Base-by-base conservation (phyloP, 1,140 invertebrate genomes). In the Drosophila watanabei region DNA sequence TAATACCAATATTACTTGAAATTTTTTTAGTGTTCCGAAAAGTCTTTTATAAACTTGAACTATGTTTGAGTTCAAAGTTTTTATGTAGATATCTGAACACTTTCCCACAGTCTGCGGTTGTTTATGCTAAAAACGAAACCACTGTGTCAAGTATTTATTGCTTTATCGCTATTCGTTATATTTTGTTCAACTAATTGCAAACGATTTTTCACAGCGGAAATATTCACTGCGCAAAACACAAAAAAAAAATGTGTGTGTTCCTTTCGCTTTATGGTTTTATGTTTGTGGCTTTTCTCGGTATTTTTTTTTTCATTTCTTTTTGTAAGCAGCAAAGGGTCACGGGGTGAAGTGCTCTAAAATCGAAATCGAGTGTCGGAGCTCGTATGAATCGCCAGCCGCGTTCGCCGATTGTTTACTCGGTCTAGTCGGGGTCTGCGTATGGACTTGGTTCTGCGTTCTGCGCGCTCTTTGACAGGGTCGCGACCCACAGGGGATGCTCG, bases 171-270 rank as follows among this genome's bases (percentile, higher is more conserved):
- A 43, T 75, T 39, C 45, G 33, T 75, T 89, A 69, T 89, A 65
- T 66, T 84, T 72, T 76, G 72, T 89, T 89, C 59, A 79, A 81
- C 78, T 81, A 75, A 88, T 84, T 84, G 84, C 65, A 84, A 89
- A 88, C 68, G 72, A 84, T 84, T 88, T 88, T 81, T 81, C 80
- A 77, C 61, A 63, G 64, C 49, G 64, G 57, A 82, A 66, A 76
- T 61, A 73, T 87, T 82, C 79, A 56, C 45, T 65, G 51, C 81
- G 75, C 54, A 72, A 54, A 61, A 52, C 11, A 52, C 49, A 52
- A 18, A 48, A 61, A 61, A 64, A 61, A 64, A 51, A 35, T 16
- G 63, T 60, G 51, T 37, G 48, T 37, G 48, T 54, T 66, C 33
- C 66, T 51, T 33, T 52, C 46, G 20, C 35, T 54, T 35, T 71